A percentile compares a stretch with the other conserved stretches of the same genome.
phyloP scores from a whole-genome alignment of 2,888 invertebrate species.

The Drosophila demipolita region DNA sequence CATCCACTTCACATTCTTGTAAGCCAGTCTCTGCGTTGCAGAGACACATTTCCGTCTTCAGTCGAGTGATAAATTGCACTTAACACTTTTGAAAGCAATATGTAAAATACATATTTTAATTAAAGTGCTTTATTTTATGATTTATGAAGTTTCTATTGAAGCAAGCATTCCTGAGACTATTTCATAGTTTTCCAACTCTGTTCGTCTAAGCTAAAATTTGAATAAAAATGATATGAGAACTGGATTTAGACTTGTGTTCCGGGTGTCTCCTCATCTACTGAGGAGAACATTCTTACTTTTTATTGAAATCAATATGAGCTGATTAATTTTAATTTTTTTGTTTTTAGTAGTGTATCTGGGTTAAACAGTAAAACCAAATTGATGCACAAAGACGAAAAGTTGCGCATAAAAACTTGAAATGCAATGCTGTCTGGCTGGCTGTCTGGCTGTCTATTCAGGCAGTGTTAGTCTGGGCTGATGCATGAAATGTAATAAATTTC shows the following conservation, averaged over 20 bases:
- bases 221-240: no score
- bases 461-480: constrained; percentile 59
- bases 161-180: not conserved
- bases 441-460: constrained; percentile 24
- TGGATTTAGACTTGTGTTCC: not conserved
- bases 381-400: constrained; percentile 11
- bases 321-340: no score
- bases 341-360: not conserved
- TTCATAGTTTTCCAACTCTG: not conserved
- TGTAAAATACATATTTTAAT: constrained; percentile 9
- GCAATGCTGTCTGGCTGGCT: constrained; percentile 29
- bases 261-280: not conserved
- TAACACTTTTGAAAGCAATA: constrained; percentile 42
- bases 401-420: no score
- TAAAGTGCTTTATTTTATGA: not conserved
- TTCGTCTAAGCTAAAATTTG: not conserved
- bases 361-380: constrained; percentile 32
- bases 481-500: constrained; percentile 80
- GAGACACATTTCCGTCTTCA: constrained; percentile 57
- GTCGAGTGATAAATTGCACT: constrained; percentile 61
- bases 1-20: constrained; percentile 26
- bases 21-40: constrained; percentile 23
- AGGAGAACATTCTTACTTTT: not conserved
- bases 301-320: not conserved
- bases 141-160: not conserved